Base-by-base conservation (phyloP, 1,140 invertebrate species). In the Papilio polyxenes region DNA sequence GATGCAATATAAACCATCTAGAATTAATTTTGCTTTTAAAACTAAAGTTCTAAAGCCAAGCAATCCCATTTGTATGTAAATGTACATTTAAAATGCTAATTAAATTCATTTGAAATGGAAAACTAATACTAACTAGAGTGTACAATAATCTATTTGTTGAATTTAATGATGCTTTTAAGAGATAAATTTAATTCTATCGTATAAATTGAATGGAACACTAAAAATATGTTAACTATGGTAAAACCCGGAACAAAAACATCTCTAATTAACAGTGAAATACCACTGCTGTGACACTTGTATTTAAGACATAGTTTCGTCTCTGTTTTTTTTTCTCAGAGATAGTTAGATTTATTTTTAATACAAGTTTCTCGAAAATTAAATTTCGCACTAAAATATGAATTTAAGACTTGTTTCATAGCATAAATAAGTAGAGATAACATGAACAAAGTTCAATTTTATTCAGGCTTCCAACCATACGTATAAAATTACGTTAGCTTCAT, bases 111-210 rank as follows among this genome's bases (percentile, higher is more conserved):
- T 69, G 2, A 69, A 69, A 69, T 31, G 23, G 31, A 37, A 72
- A 72, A 72, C 62, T 69, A 31, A 23, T 69, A 69, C 23, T 37
- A 23, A 31, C 65, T 69, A 9, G 65, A 37, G 13, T 69, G 23
- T 72, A 37, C 65, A 72, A 23, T 72, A 31, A 17, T 31, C 9
- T 6, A 56, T 17, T 3, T 31, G 23, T 72, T 72, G 65, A 72
- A 37, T 15, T 40, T 72, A 72, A 72, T 72, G 10, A 31, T 72
- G 65, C n/a, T 59, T 72, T 72, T 72, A 37, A 72, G 13, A 72
- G 65, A 65, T 72, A 15, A 72, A 72, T 72, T 72, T 23, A 72
- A 37, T 37, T 72, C 65, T 17, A 37, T 20, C 23, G 3, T 65
- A 31, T 10, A 11, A 65, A 23, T 31, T 65, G 4, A 53, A 6